phyloP scores from a whole-genome alignment of 2,113 vertebrate genomes.

The Myanophis thanlyinensis region DNA sequence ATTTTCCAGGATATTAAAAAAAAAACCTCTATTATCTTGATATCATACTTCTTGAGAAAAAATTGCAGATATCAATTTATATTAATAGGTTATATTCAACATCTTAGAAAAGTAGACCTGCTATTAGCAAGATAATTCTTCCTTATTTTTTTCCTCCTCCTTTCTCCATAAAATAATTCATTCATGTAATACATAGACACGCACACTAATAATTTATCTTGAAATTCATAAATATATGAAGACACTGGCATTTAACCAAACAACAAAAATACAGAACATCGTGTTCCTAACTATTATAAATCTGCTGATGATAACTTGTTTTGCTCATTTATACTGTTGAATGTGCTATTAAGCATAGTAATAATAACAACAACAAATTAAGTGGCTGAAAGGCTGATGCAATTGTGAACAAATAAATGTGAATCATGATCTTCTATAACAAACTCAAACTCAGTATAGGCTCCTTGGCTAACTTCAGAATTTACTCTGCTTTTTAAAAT shows the following conservation, averaged over 20 bases:
- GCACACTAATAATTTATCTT: not conserved
- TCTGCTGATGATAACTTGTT: not conserved
- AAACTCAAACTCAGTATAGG: not conserved
- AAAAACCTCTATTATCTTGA: not conserved
- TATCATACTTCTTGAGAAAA: not conserved
- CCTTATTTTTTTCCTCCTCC: not conserved
- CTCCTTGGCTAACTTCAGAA: constrained; percentile 4
- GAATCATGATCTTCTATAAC: not conserved
- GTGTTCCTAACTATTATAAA: not conserved
- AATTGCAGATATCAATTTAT: not conserved
- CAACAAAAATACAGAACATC: not conserved
- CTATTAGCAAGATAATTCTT: not conserved
- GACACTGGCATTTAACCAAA: not conserved
- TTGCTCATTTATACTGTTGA: not conserved
- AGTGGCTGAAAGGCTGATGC: not conserved
- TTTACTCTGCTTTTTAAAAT: not conserved
- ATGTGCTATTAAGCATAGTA: not conserved
- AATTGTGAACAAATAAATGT: not conserved
- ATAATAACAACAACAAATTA: not conserved
- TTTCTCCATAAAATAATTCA: not conserved
- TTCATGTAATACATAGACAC: not conserved
- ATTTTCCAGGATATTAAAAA: not conserved
- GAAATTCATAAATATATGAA: not conserved
- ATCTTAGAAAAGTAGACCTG: not conserved
- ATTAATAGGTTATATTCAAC: not conserved